Evolutionary conservation across 53 echinoderm and acorn worm species (phyloP), one percentile per base, ranked within the genome.

Genomic region (Pentamera pediparva): DNA sequence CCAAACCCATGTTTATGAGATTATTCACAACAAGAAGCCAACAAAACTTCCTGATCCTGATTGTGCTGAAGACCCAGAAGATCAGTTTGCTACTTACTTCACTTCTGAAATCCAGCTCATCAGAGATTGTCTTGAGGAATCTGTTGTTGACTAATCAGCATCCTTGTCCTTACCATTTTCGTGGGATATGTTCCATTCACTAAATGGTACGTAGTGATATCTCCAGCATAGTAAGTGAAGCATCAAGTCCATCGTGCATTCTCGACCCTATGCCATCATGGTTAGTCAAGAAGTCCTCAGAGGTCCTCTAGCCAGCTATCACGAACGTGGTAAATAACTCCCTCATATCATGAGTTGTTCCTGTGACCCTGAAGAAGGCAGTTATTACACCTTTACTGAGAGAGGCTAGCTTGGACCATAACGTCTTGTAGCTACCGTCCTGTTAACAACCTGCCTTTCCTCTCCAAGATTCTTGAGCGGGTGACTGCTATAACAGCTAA

Each of bases 201-300:
- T n/a, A n/a, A n/a, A n/a, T n/a, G n/a, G n/a, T n/a, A n/a, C n/a
- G n/a, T n/a, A n/a, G n/a, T n/a, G n/a, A n/a, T n/a, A n/a, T n/a
- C n/a, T n/a, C n/a, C n/a, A n/a, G n/a, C n/a, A n/a, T n/a, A n/a
- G n/a, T n/a, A n/a, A n/a, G n/a, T n/a, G n/a, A 47, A 12, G 29
- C 47, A 47, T 49, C 70, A 26, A 3, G 47, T 1, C 6, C 45
- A 20, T 47, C 70, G 10, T 70, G 70, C 27, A 21, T 27, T 21
- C 32, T 81, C 10, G 81, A 81, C 35, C 36, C 63, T 30, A 17
- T 75, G 35, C 82, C 75, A 34, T 56, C 75, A 5, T 81, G 75
- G 82, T 41, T 81, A 2, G 27, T 75, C 2, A 81, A 81, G 32
- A 48, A 35, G 26, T 32, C 29, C 15, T 19, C 61, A 21, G 35